Evolutionary conservation across 2,113 vertebrate genomes (phyloP), one percentile per base, ranked within the genome.

Genomic region (Podilymbus podiceps): DNA sequence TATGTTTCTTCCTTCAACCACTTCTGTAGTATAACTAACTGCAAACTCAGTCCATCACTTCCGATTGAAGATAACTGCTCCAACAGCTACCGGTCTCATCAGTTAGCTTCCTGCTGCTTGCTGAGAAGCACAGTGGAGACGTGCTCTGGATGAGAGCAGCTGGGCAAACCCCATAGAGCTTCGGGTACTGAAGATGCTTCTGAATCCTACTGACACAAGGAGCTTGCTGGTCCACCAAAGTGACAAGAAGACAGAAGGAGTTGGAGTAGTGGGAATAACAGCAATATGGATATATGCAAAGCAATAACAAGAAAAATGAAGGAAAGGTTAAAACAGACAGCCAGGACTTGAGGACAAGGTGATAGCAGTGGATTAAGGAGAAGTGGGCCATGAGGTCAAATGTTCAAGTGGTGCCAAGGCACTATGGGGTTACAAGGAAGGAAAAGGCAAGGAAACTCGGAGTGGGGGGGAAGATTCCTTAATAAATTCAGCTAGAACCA

Each of bases 141-240:
- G 5, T 5, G 40, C 28, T 75, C 83, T 24, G 44, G 68, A 38
- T 35, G 19, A 74, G 4, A 92, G 53, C 2, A 0, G 33, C 80
- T 64, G 52, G 56, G 76, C 35, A 78, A 76, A 72, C 3, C 16
- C 55, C 89, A 74, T 0, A 44, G 27, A 87, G 58, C 35, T 68
- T 46, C 81, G 72, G 18, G 60, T 24, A 56, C 66, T 28, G n/a
- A 73, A 85, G 62, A 50, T 28, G 66, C 30, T 75, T 47, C 53
- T 9, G 22, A 68, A n/a, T 53, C 56, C 60, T 44, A 50, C 12
- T 78, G 56, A 55, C 60, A 76, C 0, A 0, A 38, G 20, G 1
- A 59, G 6, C 52, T 68, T 6, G 30, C 42, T 40, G 23, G 21
- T 42, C n/a, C 74, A 46, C 33, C 8, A 3, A 17, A 64, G 47